Conservation (phyloP, 2,113 vertebrate genomes). For the Hippocampus zosterae region DNA sequence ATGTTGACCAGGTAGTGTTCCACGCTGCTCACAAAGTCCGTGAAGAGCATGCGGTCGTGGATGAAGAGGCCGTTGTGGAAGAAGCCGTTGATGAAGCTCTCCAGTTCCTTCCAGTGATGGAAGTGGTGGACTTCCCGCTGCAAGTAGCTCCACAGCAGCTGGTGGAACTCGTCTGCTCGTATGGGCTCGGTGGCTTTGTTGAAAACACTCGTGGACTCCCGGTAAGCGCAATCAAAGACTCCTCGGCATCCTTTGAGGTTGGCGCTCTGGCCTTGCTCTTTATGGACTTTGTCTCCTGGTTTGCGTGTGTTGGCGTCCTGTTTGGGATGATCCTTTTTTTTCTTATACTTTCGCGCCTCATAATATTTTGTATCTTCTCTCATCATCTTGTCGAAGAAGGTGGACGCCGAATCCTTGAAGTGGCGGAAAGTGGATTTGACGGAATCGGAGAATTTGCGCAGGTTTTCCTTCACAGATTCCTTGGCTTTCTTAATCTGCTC, state of each 20-base stretch:
- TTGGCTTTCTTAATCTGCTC: constrained; percentile 98
- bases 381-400: constrained; percentile 75
- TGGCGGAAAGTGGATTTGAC: constrained; percentile 91
- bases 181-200: constrained; percentile 82
- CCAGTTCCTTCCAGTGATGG: constrained; percentile 88
- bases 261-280: constrained; percentile 38
- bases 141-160: constrained; percentile 84
- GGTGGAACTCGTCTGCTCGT: constrained; percentile 83
- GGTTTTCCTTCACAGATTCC: constrained; percentile 93
- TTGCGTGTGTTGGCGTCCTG: constrained; percentile 54
- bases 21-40: constrained; percentile 87
- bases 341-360: constrained; percentile 54
- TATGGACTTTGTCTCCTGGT: constrained; percentile 46
- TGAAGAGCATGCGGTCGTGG: constrained; percentile 92
- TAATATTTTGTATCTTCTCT: constrained; percentile 62
- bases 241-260: constrained; percentile 75
- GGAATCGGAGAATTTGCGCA: constrained; percentile 94
- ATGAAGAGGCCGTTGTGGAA: constrained; percentile 90
- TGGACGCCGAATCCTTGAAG: constrained; percentile 87
- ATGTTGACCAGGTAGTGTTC: constrained; percentile 87
- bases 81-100: constrained; percentile 83
- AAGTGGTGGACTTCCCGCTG: constrained; percentile 84
- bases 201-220: constrained; percentile 83
- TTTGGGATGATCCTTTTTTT: constrained; percentile 54
- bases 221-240: constrained; percentile 83